Evolutionary conservation across 2,797 vertebrate species (phyloP).

Genomic region (Hephaestus fuliginosus): DNA sequence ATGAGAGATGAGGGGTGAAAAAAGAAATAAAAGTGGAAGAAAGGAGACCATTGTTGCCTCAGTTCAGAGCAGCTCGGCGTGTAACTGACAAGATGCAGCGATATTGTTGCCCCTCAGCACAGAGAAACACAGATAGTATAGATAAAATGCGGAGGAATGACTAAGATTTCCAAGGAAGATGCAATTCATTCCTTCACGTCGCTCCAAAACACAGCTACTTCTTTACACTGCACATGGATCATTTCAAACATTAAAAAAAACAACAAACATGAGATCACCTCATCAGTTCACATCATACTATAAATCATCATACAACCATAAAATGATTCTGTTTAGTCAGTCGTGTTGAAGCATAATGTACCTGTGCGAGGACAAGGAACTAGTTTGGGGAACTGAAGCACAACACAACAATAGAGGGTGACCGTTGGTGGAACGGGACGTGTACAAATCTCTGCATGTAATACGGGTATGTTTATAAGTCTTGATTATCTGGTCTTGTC

Average conservation of each 20-base stretch:
- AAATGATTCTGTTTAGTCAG: background rate
- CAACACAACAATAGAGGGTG: background rate
- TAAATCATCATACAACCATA: background rate
- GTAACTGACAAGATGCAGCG: constrained; percentile 55
- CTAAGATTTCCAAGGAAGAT: constrained; percentile 3
- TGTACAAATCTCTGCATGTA: background rate
- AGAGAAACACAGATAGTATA: constrained; percentile 9
- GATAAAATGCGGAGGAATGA: constrained; percentile 9
- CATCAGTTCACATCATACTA: background rate
- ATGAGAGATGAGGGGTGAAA: constrained; percentile 33
- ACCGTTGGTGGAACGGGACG: background rate
- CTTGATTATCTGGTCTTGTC: background rate
- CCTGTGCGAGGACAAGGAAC: background rate
- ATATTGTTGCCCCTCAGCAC: constrained; percentile 37
- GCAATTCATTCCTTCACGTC: background rate
- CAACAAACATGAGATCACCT: background rate
- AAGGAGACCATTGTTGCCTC: constrained; percentile 49
- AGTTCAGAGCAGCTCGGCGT: constrained; percentile 37
- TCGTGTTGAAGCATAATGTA: background rate
- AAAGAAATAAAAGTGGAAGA: constrained; percentile 47
- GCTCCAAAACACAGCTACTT: background rate
- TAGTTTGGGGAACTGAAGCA: background rate
- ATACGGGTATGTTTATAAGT: background rate
- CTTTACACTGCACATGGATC: background rate
- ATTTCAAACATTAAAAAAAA: background rate